phyloP scores from a whole-genome alignment of 2,113 vertebrate species.

The Turnix velox region DNA sequence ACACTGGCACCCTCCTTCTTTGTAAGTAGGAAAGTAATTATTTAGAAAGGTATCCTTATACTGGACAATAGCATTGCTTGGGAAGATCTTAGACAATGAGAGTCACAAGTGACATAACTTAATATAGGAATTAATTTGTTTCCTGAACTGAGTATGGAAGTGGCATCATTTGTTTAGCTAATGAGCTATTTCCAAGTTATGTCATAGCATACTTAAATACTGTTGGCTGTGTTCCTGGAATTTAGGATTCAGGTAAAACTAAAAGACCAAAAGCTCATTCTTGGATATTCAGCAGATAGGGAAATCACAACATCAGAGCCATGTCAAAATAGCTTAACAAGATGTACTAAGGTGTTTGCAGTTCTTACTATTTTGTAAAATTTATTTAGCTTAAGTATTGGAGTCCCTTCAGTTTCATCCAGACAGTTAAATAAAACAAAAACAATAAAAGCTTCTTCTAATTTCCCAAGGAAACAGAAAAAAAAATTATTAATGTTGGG shows the following conservation, averaged over 20 bases:
- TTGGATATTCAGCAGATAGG: not conserved
- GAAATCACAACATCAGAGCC: not conserved
- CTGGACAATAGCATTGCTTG: not conserved
- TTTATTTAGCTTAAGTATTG: not conserved
- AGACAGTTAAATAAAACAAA: not conserved
- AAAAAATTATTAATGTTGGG: not conserved
- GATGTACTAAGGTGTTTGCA: not conserved
- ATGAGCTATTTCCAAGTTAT: not conserved
- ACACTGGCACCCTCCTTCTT: too few species aligned
- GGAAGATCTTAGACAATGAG: not conserved
- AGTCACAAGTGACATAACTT: not conserved
- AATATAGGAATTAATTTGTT: not conserved
- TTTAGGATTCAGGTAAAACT: not conserved
- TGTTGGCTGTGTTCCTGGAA: not conserved
- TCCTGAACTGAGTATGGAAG: not conserved
- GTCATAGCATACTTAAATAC: not conserved
- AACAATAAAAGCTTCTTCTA: not conserved
- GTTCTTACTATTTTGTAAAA: not conserved
- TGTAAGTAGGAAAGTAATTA: not conserved
- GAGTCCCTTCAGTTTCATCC: not conserved
- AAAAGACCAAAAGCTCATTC: not conserved
- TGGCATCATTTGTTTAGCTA: not conserved
- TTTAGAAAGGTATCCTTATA: not conserved
- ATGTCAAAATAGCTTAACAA: not conserved
- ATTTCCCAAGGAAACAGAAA: not conserved